Evolutionary conservation across 2,113 vertebrate species (phyloP), one percentile per base, ranked within the genome.

Genomic region (Syngnathus scovelli): DNA sequence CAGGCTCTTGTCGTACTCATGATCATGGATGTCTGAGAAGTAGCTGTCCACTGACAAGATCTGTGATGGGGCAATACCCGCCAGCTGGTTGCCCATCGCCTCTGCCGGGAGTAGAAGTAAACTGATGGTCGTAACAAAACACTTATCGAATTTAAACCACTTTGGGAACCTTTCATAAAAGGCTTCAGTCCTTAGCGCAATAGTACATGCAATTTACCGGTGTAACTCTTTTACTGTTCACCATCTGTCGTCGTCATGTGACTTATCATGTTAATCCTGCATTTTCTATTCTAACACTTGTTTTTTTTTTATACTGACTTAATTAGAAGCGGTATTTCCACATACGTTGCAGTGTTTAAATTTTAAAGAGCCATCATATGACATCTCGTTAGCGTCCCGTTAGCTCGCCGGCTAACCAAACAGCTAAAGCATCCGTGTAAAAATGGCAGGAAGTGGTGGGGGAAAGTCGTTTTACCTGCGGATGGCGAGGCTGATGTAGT

Each of bases 41-140:
- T 99, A 98, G 81, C 96, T 98, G 90, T 98, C 97, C 69, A 99
- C 97, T 0, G 96, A 98, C 33, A 99, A 92, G 84, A 99, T 99
- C 92, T 99, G 97, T 1, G 97, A 95, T 1, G 96, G 97, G 60
- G 97, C 96, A 64, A 98, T 98, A 44, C 97, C 97, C 15, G 96
- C 96, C 18, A 99, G 92, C 84, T 99, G 96, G 81, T 98, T 99
- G 77, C 96, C 97, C 97, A 98, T 98, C 67, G 41, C 70, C 61
- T 37, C 58, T 16, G 19, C 21, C 4, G 39, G 11, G 70, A 54
- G 1, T n/a, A 16, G 54, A 19, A n/a, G 1, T 16, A 6, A 15
- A 27, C 36, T 19, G 15, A 18, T 51, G 19, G 13, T 39, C 19
- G 3, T 38, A 7, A 39, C 39, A 4, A 16, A 48, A 1, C 15